Evolutionary conservation across 2,888 invertebrate species (phyloP).

Genomic region (Smittia sp.): DNA sequence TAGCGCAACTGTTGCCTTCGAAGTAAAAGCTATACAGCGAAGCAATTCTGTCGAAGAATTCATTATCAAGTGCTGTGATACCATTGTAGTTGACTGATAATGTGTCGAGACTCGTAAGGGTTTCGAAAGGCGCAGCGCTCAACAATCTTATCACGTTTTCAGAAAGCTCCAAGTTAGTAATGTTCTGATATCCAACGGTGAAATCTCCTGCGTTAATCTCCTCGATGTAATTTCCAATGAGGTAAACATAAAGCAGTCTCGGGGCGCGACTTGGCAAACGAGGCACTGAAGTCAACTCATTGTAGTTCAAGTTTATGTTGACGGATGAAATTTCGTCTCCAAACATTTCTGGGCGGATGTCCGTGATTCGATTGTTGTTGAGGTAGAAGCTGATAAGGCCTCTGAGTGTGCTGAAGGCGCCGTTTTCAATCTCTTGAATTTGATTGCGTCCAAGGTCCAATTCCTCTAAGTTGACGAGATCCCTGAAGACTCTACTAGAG

Average conservation of each 20-base stretch:
- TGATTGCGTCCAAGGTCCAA: background rate
- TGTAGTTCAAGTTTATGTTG: background rate
- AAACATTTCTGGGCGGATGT: background rate
- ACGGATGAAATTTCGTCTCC: background rate
- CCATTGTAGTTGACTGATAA: background rate
- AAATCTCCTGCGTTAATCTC: background rate
- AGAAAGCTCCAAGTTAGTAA: background rate
- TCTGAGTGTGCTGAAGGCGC: background rate
- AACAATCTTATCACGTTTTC: background rate
- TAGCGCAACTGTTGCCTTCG: background rate
- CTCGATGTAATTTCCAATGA: background rate
- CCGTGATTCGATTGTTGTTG: background rate
- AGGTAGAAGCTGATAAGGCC: background rate
- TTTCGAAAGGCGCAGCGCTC: background rate
- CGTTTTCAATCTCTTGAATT: background rate
- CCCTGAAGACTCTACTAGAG: background rate
- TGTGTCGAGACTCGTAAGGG: background rate
- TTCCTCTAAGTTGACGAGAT: background rate
- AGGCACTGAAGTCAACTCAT: background rate
- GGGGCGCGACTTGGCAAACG: background rate
- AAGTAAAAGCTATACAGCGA: background rate
- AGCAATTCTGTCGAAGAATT: background rate
- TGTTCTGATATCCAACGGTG: background rate
- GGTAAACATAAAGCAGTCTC: background rate
- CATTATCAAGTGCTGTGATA: background rate